phyloP scores from a whole-genome alignment of 2,113 vertebrate genomes.

The Pimephales promelas region DNA sequence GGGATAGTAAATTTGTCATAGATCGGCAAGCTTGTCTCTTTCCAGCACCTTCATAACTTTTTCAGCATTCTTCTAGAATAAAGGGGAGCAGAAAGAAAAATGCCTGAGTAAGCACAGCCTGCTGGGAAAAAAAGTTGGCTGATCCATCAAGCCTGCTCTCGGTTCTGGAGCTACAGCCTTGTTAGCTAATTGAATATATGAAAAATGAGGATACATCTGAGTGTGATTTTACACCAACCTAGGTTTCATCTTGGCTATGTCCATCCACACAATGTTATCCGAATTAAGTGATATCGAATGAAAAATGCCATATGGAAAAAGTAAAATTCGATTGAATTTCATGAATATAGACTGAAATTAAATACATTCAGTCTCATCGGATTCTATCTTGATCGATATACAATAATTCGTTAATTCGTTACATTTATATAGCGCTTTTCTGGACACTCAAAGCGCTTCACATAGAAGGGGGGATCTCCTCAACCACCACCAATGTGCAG shows the following conservation, averaged over 20 bases:
- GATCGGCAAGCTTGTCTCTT: constrained; percentile 51
- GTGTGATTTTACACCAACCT: constrained; percentile 53
- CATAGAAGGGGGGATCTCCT: no score
- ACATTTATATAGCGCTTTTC: no score
- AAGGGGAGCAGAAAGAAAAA: constrained; percentile 61
- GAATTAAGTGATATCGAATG: no score
- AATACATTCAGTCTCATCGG: no score
- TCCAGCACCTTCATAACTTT: constrained; percentile 50
- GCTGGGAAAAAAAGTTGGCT: constrained; percentile 70
- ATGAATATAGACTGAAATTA: no score
- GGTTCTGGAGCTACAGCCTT: constrained; percentile 70
- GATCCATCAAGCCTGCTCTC: constrained; percentile 71
- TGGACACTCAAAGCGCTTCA: no score
- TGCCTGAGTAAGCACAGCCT: constrained; percentile 72
- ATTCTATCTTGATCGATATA: no score
- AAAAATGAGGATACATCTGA: constrained; percentile 79
- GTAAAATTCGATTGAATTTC: no score
- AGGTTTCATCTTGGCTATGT: constrained; percentile 54
- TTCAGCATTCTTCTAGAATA: constrained; percentile 52
- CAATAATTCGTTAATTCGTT: no score
- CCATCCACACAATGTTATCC: no score
- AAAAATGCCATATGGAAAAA: no score
- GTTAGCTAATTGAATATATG: constrained; percentile 85
- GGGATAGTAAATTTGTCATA: constrained; percentile 51
- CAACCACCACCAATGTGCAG: no score